Evolutionary conservation across 2,888 invertebrate genomes (phyloP), one percentile per base, ranked within the genome.

Genomic region (Plagiodera versicolora): DNA sequence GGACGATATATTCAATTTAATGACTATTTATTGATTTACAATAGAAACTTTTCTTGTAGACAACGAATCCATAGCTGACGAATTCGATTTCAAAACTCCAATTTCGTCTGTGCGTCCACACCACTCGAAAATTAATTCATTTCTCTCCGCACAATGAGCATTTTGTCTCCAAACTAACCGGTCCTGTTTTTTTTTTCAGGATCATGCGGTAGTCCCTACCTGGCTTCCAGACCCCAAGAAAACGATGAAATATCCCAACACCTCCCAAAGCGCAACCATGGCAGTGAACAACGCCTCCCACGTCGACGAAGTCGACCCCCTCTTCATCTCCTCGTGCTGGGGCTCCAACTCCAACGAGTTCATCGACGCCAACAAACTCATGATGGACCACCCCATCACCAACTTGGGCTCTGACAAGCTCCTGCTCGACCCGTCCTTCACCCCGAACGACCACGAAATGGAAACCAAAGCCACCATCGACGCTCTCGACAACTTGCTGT

Each of bases 281-380:
- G 77, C 78, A 70, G 75, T 79, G 66, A 77, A 75, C 67, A 80
- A 78, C 65, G 78, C 78, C 50, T 70, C 78, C 54, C 77, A 80
- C 69, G 75, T 77, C 58, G 80, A 79, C 70, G 87, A 86, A 79
- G 86, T 87, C 74, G 90, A 90, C 81, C 87, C 89, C 76, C 83
- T 90, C 71, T 84, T 90, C 78, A 87, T 88, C 79, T 86, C 87
- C 75, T 83, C 87, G 67, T 89, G 89, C 82, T 90, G 90, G 90
- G 81, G 76, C 70, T 77, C 78, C 68, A 80, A 74, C 75, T 80
- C 76, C 75, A 82, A 81, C 72, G 83, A 83, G 66, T 81, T 83
- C 72, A 81, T 84, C 66, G 85, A 85, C 70, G 83, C 83, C 45
- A 71, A 72, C 50, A 85, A 85, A 73, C 72, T 85, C 66, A 79